A percentile compares a stretch with the other conserved stretches of the same genome.
Conservation (phyloP, 2,888 invertebrate species). For the Polyommatus iphigenia region DNA sequence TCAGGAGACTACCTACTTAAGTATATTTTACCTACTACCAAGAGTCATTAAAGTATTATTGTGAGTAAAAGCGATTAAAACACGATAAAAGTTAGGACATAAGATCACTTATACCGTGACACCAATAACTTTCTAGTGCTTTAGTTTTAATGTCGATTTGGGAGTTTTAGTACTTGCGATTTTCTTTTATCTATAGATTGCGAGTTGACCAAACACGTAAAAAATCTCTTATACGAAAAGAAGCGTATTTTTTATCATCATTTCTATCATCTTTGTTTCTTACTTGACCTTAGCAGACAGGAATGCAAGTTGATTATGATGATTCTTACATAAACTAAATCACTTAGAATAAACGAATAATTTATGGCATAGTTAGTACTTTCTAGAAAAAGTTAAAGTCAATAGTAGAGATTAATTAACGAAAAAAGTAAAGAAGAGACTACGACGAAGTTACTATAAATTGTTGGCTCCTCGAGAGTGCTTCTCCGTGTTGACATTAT, state of each 20-base stretch:
- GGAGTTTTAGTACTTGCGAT: background rate
- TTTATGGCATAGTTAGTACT: background rate
- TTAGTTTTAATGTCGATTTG: background rate
- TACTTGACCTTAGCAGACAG: background rate
- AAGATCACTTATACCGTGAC: background rate
- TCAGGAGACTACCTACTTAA: background rate
- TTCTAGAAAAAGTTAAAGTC: conserved; percentile 3
- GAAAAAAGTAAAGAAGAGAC: background rate
- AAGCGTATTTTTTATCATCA: too few species aligned
- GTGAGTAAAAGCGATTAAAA: background rate
- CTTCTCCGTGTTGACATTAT: conserved; percentile 13
- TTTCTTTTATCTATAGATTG: background rate
- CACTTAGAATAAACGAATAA: background rate
- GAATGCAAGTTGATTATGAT: background rate
- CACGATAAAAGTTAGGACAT: conserved; percentile 12
- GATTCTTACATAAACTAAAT: background rate
- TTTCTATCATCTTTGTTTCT: too few species aligned
- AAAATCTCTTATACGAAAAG: too few species aligned
- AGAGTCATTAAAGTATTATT: background rate
- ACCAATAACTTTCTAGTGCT: conserved; percentile 18
- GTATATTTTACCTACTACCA: background rate
- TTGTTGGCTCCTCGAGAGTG: conserved; percentile 11
- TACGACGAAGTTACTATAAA: background rate
- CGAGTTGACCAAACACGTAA: background rate
- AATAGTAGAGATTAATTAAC: conserved; percentile 19